phyloP scores from a whole-genome alignment of 2,113 vertebrate species.

The Protobothrops mucrosquamatus region DNA sequence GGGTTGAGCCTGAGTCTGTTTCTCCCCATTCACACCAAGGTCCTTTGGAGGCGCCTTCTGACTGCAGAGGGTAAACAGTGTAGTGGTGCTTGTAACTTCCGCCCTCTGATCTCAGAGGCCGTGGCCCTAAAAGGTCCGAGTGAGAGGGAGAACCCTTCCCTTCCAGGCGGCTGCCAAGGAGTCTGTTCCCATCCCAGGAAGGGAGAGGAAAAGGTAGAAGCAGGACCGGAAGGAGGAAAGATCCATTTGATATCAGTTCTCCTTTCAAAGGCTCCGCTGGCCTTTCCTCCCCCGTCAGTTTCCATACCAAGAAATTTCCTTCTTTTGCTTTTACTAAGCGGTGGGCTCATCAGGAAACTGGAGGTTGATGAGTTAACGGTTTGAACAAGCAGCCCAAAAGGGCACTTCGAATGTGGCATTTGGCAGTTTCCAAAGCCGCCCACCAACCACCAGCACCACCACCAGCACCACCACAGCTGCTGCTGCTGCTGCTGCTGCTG shows the following conservation, averaged over 20 bases:
- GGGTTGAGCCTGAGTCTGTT: too few relatives aligned
- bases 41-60: not conserved
- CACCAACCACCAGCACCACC: not conserved
- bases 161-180: not conserved
- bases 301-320: conserved; percentile 61
- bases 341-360: conserved; percentile 62
- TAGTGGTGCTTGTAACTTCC: not conserved
- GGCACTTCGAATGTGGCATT: conserved; percentile 60
- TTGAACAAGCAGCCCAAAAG: conserved; percentile 65
- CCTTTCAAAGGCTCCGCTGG: not conserved
- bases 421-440: conserved; percentile 59
- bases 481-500: not conserved
- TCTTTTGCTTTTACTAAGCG: conserved; percentile 60
- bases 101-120: not conserved
- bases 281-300: conserved; percentile 61
- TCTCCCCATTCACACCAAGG: too few relatives aligned
- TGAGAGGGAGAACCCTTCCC: not conserved
- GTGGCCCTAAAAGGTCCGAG: too few relatives aligned
- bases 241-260: conserved; percentile 26
- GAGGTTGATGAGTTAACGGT: conserved; percentile 61
- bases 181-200: not conserved
- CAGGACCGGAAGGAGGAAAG: conserved; percentile 13
- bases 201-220: not conserved
- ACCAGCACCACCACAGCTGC: not conserved
- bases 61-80: not conserved